Conservation (phyloP, 53 echinoderm and acorn worm genomes). For the Holothuria scabra region DNA sequence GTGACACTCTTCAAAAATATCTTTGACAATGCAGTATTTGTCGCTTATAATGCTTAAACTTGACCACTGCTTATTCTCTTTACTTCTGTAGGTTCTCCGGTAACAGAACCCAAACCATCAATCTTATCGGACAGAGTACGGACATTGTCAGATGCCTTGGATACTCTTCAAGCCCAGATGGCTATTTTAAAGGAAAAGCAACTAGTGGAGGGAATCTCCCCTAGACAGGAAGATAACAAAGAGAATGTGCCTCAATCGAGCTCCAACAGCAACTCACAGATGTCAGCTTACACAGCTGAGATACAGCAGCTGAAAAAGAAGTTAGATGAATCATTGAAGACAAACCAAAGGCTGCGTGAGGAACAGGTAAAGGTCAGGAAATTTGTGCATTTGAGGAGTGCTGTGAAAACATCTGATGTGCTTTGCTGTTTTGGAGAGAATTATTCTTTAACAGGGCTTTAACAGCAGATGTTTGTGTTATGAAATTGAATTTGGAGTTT, state of each 20-base stretch:
- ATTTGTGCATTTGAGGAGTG: not conserved
- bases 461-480: no score
- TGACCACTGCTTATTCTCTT: not conserved
- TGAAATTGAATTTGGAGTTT: no score
- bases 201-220: constrained; percentile 36
- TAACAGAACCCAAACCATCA: constrained; percentile 12
- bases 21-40: no score
- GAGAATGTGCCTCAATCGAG: constrained; percentile 32
- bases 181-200: constrained; percentile 80
- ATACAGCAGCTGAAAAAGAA: constrained; percentile 54
- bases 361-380: constrained; percentile 64
- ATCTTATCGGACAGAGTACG: constrained; percentile 28
- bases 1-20: no score
- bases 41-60: no score
- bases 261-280: not conserved
- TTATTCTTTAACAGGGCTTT: no score
- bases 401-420: not conserved
- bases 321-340: constrained; percentile 63
- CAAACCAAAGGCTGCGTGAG: constrained; percentile 59
- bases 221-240: constrained; percentile 9
- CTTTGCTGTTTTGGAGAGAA: not conserved
- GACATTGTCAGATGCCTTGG: constrained; percentile 56
- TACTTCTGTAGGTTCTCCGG: not conserved
- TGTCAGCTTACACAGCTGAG: not conserved
- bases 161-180: constrained; percentile 77